Evolutionary conservation across 92 coral and sea anemone species (phyloP).

Genomic region (Parazoanthus atlanticus): DNA sequence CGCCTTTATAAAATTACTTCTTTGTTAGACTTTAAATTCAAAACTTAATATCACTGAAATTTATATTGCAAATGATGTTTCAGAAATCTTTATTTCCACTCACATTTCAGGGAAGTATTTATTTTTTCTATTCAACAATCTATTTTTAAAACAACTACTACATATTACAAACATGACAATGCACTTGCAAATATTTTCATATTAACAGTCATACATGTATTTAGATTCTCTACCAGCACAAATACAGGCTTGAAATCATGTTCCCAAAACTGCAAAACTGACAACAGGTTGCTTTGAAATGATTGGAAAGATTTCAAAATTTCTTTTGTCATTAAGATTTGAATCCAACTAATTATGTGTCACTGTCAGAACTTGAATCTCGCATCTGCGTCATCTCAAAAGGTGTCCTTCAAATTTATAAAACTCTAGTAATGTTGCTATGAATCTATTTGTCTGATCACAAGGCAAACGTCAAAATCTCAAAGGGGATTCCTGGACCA

Average conservation of each 20-base stretch:
- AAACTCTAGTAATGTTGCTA: neutral
- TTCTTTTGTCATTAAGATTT: conserved; percentile 17
- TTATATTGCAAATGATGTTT: neutral
- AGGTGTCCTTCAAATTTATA: neutral
- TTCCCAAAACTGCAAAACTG: neutral
- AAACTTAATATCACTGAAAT: neutral
- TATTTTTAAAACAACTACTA: neutral
- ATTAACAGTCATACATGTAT: neutral
- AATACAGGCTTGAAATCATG: neutral
- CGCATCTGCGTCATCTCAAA: neutral
- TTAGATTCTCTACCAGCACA: neutral
- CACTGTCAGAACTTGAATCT: neutral
- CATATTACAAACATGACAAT: neutral
- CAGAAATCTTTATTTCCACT: neutral
- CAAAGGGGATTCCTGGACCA: conserved; percentile 13
- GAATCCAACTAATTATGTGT: neutral
- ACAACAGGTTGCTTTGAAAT: neutral
- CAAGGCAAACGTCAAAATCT: too few relatives aligned
- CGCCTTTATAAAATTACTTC: neutral
- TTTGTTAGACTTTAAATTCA: neutral
- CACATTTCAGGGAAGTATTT: neutral
- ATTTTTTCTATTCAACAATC: neutral
- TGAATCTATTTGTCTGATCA: neutral
- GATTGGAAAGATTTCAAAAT: neutral
- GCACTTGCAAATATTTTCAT: neutral